Conservation (phyloP, 2,888 invertebrate species). For the Cabera pusaria region DNA sequence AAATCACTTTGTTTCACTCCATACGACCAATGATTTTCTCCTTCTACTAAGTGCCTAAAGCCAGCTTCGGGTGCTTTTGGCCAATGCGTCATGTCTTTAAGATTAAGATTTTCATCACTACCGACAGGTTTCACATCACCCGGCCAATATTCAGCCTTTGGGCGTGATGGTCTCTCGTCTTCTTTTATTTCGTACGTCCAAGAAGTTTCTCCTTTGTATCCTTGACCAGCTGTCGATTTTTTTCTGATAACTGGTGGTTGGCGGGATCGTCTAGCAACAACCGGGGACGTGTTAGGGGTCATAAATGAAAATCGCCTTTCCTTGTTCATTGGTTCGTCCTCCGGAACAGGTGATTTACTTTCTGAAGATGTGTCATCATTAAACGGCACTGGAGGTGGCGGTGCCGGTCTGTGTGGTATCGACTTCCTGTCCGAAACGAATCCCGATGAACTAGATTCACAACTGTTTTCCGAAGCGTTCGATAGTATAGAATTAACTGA, state of each 20-base stretch:
- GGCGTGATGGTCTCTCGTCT: constrained; percentile 8
- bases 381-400: constrained; percentile 69
- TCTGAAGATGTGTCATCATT: constrained; percentile 57
- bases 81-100: constrained; percentile 4
- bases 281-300: constrained; percentile 66
- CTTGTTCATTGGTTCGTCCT: constrained; percentile 41
- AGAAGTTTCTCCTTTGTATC: constrained; percentile 61
- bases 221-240: constrained; percentile 64
- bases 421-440: constrained; percentile 75
- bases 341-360: constrained; percentile 54
- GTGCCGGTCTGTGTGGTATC: constrained; percentile 72
- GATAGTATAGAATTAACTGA: constrained; percentile 79
- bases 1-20: constrained; percentile 75
- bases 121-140: constrained; percentile 10
- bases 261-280: constrained; percentile 60
- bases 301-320: constrained; percentile 64
- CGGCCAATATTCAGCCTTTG: constrained; percentile 17
- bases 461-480: constrained; percentile 72
- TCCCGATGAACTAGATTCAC: constrained; percentile 77
- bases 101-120: constrained; percentile 9
- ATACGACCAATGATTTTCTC: constrained; percentile 75
- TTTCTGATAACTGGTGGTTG: constrained; percentile 74
- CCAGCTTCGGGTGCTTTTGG: constrained; percentile 7
- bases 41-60: constrained; percentile 27
- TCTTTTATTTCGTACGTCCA: constrained; percentile 62